phyloP scores from a whole-genome alignment of 2,888 invertebrate species.

The Nephrotoma guestfalica region DNA sequence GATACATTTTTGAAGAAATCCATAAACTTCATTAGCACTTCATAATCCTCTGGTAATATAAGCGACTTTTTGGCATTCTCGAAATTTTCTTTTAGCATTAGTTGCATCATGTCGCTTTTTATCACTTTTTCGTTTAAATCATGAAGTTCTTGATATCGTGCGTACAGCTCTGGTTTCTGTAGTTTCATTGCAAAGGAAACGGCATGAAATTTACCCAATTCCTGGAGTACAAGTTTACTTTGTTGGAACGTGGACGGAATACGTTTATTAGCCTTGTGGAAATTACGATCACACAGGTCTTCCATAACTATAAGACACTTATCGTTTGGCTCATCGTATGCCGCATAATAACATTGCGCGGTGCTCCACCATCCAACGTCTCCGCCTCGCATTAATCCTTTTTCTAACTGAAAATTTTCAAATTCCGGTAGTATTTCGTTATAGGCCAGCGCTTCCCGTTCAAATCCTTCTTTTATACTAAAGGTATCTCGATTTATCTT shows the following conservation, averaged over 20 bases:
- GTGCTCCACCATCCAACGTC: conserved; percentile 19
- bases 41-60: neutral
- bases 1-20: neutral
- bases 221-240: conserved; percentile 27
- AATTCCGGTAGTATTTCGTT: conserved; percentile 21
- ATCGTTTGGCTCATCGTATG: conserved; percentile 24
- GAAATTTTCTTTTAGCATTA: neutral
- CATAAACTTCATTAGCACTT: neutral
- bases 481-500: conserved; percentile 21
- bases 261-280: conserved; percentile 32
- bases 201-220: conserved; percentile 36
- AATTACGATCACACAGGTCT: conserved; percentile 31
- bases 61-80: neutral
- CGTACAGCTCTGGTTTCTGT: conserved; percentile 15
- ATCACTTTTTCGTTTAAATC: neutral
- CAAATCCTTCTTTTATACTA: conserved; percentile 21
- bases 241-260: conserved; percentile 26
- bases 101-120: neutral
- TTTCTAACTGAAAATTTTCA: conserved; percentile 19
- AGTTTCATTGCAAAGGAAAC: conserved; percentile 30
- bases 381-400: conserved; percentile 13
- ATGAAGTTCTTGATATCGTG: conserved; percentile 12
- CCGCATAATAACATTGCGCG: conserved; percentile 20
- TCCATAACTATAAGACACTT: conserved; percentile 29
- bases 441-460: conserved; percentile 22